Evolutionary conservation across 2,797 vertebrate genomes (phyloP).

Genomic region (Acrossocheilus fasciatus): DNA sequence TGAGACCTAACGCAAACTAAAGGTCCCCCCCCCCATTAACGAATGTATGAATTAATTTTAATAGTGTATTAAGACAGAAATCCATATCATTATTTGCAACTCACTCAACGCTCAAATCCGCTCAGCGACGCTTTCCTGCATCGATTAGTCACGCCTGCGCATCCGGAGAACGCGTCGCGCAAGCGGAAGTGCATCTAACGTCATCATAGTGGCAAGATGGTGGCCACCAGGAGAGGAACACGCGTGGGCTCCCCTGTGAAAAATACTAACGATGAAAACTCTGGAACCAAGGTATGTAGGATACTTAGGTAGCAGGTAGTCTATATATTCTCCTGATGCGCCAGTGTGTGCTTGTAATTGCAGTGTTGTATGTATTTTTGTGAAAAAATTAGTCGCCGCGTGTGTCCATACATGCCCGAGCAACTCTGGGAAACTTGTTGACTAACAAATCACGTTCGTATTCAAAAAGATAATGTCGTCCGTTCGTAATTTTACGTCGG

Average conservation of each 20-base stretch:
- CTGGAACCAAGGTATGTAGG: constrained; percentile 65
- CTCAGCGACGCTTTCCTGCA: not conserved
- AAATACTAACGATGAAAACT: constrained; percentile 45
- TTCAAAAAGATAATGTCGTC: not conserved
- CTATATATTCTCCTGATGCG: not conserved
- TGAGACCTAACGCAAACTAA: not conserved
- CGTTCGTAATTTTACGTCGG: not conserved
- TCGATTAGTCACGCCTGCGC: constrained; percentile 55
- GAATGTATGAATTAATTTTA: not conserved
- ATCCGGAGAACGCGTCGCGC: not conserved
- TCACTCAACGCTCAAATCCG: not conserved
- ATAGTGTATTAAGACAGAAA: not conserved
- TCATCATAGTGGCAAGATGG: constrained; percentile 74
- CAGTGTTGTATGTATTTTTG: not conserved
- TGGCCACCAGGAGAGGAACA: constrained; percentile 79
- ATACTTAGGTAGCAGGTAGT: not conserved
- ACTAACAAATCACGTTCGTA: not conserved
- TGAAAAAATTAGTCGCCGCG: too few species aligned
- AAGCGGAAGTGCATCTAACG: constrained; percentile 63
- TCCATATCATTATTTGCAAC: constrained; percentile 22
- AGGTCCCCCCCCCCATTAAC: not conserved
- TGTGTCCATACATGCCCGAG: not conserved
- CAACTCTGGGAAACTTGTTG: not conserved
- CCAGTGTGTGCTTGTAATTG: not conserved
- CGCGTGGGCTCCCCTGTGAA: constrained; percentile 63